Conservation (phyloP, 2,797 vertebrate genomes). For the Sebastes nivosus region DNA sequence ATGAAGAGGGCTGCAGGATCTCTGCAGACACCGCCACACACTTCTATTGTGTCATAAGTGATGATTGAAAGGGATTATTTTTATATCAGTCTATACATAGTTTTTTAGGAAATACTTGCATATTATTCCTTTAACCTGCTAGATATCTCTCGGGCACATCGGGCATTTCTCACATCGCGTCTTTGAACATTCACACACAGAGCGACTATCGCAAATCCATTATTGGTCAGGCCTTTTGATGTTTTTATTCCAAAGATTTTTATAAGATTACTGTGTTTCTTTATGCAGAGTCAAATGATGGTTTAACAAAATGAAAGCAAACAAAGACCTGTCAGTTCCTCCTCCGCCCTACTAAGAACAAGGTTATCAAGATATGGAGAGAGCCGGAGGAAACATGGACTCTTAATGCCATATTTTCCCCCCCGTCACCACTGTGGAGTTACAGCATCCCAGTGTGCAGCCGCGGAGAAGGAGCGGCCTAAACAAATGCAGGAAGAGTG, state of each 20-base stretch:
- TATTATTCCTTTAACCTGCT: no score
- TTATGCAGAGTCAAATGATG: conserved; percentile 30
- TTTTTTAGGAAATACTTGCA: no score
- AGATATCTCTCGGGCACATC: no score
- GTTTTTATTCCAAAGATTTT: conserved; percentile 34
- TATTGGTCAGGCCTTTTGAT: background rate
- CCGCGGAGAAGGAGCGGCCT: conserved; percentile 24
- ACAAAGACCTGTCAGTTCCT: conserved; percentile 58
- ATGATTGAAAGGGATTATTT: no score
- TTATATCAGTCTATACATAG: no score
- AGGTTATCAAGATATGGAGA: conserved; percentile 71
- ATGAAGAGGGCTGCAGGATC: no score
- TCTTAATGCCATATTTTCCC: conserved; percentile 29
- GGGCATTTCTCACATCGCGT: no score
- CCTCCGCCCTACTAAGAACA: conserved; percentile 59
- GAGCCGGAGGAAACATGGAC: conserved; percentile 52
- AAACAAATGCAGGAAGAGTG: conserved; percentile 78
- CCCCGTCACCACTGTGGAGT: conserved; percentile 1
- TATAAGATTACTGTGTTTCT: conserved; percentile 35
- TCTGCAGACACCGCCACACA: no score
- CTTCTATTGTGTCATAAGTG: no score
- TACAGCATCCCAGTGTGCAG: conserved; percentile 50
- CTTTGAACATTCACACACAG: no score
- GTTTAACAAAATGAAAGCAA: conserved; percentile 55
- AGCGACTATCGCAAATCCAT: background rate